phyloP scores from a whole-genome alignment of 2,797 vertebrate genomes.

The Moxostoma hubbsi region DNA sequence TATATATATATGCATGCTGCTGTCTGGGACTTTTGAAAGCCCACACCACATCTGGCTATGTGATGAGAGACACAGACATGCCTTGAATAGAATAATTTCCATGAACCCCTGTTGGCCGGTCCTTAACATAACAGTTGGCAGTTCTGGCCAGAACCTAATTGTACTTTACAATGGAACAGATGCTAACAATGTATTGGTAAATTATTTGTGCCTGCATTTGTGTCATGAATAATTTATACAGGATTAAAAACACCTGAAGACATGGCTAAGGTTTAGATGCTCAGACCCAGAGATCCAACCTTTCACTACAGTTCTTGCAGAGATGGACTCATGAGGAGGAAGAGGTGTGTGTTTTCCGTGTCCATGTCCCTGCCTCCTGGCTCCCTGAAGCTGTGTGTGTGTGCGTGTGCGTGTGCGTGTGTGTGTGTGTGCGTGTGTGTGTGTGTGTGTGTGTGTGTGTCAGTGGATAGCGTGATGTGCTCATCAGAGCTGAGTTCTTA shows the following conservation, averaged over 20 bases:
- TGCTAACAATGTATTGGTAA: neutral
- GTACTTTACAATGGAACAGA: neutral
- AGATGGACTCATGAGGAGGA: conserved; percentile 22
- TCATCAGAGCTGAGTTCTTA: conserved; percentile 54
- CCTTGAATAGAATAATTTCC: conserved; percentile 10
- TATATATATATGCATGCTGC: neutral
- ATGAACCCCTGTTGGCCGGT: conserved; percentile 18
- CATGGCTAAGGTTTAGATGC: conserved; percentile 45
- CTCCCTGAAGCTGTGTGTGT: neutral
- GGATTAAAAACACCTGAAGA: conserved; percentile 8
- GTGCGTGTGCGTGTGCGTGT: conserved; percentile 4
- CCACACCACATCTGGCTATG: conserved; percentile 6
- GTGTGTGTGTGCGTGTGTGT: conserved; percentile 2
- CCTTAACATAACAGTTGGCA: conserved; percentile 24
- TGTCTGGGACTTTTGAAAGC: conserved; percentile 42
- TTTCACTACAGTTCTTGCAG: conserved; percentile 34
- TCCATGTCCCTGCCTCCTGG: conserved; percentile 15
- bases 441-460: conserved; percentile 16
- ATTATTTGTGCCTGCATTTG: neutral
- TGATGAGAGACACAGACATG: conserved; percentile 19
- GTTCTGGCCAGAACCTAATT: conserved; percentile 22
- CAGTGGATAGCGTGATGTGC: conserved; percentile 42
- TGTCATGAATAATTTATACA: conserved; percentile 12
- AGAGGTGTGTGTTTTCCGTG: conserved; percentile 37
- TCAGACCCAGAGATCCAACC: conserved; percentile 23